phyloP scores from a whole-genome alignment of 2,113 vertebrate genomes.

The Chrysemys picta region DNA sequence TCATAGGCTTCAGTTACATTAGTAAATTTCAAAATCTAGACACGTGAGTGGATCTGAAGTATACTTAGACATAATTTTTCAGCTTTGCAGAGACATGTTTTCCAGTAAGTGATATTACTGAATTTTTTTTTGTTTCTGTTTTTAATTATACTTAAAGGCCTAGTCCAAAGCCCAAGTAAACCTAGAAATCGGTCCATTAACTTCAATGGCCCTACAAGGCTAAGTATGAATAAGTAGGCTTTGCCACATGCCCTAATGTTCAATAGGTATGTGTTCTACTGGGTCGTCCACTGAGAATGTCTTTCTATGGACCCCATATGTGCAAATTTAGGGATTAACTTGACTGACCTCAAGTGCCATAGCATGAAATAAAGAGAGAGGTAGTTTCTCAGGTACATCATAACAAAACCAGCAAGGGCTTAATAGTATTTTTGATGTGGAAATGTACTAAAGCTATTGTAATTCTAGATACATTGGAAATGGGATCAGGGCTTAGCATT shows the following conservation, averaged over 20 bases:
- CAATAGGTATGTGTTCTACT: neutral
- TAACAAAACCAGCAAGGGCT: conserved; percentile 41
- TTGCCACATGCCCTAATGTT: neutral
- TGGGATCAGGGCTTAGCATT: conserved; percentile 60
- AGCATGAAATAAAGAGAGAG: neutral
- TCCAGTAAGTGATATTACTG: neutral
- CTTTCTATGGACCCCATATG: conserved; percentile 7
- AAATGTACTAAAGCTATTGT: conserved; percentile 46
- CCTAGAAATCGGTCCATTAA: neutral
- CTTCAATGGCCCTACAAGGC: neutral
- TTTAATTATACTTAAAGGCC: neutral
- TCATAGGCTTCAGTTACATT: neutral
- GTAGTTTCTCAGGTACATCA: neutral
- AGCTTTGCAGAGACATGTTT: neutral
- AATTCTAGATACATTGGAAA: conserved; percentile 69
- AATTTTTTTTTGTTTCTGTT: neutral
- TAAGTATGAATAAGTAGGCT: neutral
- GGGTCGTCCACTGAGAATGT: neutral
- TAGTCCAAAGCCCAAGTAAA: neutral
- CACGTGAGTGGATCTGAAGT: neutral
- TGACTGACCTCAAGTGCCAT: neutral
- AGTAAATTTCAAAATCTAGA: neutral
- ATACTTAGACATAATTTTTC: neutral
- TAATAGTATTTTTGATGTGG: conserved; percentile 59
- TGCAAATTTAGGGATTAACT: conserved; percentile 40